phyloP scores from a whole-genome alignment of 2,113 vertebrate genomes.

The Elachura formosa region DNA sequence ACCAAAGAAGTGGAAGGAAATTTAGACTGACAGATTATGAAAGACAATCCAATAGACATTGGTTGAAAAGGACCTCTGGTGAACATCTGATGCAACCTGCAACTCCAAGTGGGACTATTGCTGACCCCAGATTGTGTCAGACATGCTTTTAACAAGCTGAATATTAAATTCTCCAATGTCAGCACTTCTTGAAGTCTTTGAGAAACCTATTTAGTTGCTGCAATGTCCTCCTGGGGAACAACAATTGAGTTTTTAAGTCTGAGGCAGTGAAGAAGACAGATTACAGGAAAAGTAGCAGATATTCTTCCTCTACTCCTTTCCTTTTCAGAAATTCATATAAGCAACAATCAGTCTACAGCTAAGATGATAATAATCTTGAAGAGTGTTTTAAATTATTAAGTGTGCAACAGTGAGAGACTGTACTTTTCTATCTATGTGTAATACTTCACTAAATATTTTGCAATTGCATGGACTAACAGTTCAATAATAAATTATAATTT shows the following conservation, averaged over 20 bases:
- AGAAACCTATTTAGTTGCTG: background rate
- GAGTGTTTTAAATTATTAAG: background rate
- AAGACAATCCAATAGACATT: background rate
- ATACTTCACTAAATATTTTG: background rate
- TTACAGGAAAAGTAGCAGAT: background rate
- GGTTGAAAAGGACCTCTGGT: background rate
- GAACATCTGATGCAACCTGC: background rate
- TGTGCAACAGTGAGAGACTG: background rate
- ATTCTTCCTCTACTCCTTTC: background rate
- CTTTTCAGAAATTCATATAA: background rate
- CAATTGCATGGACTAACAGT: background rate
- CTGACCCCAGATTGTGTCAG: background rate
- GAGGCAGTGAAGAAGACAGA: background rate
- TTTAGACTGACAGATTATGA: background rate
- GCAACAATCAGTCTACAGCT: background rate
- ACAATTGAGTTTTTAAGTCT: background rate
- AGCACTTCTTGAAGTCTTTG: background rate
- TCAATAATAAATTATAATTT: background rate
- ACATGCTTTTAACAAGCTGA: background rate
- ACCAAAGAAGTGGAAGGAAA: background rate
- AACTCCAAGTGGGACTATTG: background rate
- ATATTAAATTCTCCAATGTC: background rate
- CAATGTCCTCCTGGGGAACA: background rate
- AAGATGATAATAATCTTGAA: background rate
- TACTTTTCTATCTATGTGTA: background rate